Conservation (phyloP, 2,888 invertebrate genomes). For the Leucophora obtusa region DNA sequence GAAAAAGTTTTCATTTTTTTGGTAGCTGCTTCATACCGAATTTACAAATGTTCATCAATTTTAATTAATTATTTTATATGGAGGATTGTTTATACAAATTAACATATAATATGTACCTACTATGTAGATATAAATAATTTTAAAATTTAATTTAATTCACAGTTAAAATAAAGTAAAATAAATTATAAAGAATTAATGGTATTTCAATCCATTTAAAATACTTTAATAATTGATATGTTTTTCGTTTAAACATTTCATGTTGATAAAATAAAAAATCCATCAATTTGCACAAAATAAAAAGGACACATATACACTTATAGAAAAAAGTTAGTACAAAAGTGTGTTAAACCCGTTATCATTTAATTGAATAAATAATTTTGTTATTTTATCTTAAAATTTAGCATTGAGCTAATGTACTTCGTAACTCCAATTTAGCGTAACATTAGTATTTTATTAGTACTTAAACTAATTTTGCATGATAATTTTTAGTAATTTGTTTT, state of each 20-base stretch:
- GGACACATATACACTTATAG: no score
- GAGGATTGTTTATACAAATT: background rate
- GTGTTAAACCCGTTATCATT: no score
- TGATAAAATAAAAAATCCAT: background rate
- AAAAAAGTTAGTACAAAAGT: no score
- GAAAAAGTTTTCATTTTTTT: no score
- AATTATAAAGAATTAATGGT: background rate
- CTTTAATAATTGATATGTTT: background rate
- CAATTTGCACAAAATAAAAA: background rate
- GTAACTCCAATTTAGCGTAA: no score
- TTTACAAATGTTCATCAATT: background rate
- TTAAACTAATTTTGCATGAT: no score
- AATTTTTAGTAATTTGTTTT: no score
- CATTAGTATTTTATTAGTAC: no score
- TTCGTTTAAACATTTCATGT: background rate
- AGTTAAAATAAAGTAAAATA: background rate
- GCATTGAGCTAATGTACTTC: no score
- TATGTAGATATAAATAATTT: background rate
- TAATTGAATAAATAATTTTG: no score
- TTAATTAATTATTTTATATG: constrained; percentile 2
- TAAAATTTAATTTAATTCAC: background rate
- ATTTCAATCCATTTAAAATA: background rate
- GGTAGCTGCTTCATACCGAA: background rate
- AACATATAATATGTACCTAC: background rate
- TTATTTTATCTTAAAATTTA: no score